These are phyloP conservation scores for Danio aesculapii DNA, from an alignment of 2,797 vertebrate genomes.

Conservation along the genomic window DNA sequence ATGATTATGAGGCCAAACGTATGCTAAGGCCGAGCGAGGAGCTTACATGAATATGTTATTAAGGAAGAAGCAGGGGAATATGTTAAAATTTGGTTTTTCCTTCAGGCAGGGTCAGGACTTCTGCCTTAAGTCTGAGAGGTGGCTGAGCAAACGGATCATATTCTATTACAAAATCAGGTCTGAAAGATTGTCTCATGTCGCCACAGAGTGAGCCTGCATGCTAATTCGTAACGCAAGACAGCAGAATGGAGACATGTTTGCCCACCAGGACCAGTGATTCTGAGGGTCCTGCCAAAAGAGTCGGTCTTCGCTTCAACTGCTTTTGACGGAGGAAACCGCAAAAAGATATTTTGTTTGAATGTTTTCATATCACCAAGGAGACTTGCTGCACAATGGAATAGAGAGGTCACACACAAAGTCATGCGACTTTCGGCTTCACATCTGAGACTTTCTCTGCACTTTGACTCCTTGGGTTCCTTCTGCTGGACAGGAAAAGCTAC, in stretches of 20 bases:
- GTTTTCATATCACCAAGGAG: slow-evolving; percentile 44
- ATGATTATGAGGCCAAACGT: slow-evolving; percentile 55
- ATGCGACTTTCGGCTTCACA: slow-evolving; percentile 23
- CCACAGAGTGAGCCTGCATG: slow-evolving; percentile 75
- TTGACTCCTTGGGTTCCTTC: slow-evolving; percentile 66
- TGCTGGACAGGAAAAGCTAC: slow-evolving; percentile 65
- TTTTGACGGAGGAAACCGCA: slow-evolving; percentile 45
- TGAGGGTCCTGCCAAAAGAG: slow-evolving; percentile 36
- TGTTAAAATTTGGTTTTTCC: slow-evolving; percentile 71
- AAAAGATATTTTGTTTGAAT: slow-evolving; percentile 42
- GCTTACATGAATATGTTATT: slow-evolving; percentile 74
- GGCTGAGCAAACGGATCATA: slow-evolving; percentile 67
- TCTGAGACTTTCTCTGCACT: background rate
- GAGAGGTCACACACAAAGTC: slow-evolving; percentile 19
- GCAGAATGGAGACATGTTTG: slow-evolving; percentile 45
- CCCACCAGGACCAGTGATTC: slow-evolving; percentile 29
- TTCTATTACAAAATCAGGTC: slow-evolving; percentile 74
- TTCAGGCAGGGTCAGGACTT: slow-evolving; percentile 65
- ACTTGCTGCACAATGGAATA: slow-evolving; percentile 25
- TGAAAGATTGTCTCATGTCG: slow-evolving; percentile 75
- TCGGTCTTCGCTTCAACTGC: slow-evolving; percentile 20
- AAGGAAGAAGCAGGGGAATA: slow-evolving; percentile 62
- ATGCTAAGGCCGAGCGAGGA: slow-evolving; percentile 52
- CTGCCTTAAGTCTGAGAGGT: slow-evolving; percentile 64
- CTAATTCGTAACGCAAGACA: slow-evolving; percentile 69